Percentiles rank a stretch among this genome's conserved stretches.
phyloP scores from a whole-genome alignment of 2,113 vertebrate species.

The Alces alces region DNA sequence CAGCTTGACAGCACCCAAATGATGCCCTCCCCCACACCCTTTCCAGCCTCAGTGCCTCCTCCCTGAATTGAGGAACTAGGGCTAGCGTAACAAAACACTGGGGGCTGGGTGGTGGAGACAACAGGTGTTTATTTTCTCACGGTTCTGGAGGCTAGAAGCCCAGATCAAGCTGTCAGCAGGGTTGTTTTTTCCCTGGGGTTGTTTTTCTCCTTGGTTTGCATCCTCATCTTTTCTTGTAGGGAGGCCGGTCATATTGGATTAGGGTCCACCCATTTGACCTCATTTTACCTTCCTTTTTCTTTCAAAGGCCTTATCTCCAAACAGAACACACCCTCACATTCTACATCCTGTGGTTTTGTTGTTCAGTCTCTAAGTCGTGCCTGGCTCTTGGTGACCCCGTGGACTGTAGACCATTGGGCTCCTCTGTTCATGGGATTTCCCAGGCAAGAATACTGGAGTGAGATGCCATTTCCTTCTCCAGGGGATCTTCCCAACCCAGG shows the following conservation, averaged over 20 bases:
- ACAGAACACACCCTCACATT: not conserved
- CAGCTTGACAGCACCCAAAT: not conserved
- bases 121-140: not conserved
- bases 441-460: not conserved
- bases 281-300: not conserved
- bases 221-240: not conserved
- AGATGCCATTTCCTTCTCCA: not conserved
- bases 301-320: not conserved
- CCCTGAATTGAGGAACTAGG: not conserved
- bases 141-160: not conserved
- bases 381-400: not conserved
- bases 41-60: not conserved
- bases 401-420: not conserved
- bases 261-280: not conserved
- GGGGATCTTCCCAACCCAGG: not conserved
- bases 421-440: not conserved
- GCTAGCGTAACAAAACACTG: not conserved
- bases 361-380: not conserved
- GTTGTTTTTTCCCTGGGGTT: not conserved
- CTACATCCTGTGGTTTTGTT: not conserved
- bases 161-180: not conserved
- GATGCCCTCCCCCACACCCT: not conserved
- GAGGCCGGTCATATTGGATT: too few relatives aligned
- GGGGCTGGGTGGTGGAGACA: not conserved
- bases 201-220: not conserved